Base-by-base conservation (phyloP, 2,888 invertebrate species). In the Ypsolopha scabrella region DNA sequence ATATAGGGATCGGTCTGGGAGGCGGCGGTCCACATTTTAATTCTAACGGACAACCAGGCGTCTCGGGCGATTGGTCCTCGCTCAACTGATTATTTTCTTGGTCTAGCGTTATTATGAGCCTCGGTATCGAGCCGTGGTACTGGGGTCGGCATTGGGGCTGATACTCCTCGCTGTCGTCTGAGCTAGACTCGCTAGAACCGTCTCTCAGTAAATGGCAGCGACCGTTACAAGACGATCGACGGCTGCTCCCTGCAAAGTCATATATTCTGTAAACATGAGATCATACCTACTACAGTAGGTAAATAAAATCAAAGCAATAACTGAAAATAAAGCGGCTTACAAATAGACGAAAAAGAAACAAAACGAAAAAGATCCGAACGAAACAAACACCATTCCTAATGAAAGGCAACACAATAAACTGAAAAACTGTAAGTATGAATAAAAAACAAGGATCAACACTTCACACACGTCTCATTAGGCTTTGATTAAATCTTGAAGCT, bases 101-200 rank as follows among this genome's bases (percentile, higher is more conserved):
- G 59, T 83, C 85, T 51, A 81, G 64, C 8, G 83, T 86, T 53
- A 85, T 73, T 55, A 85, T 78, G 46, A 86, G 70, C 46, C 80
- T 69, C 47, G 86, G 86, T 41, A 85, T 85, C 34, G 80, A 85
- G 39, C 81, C 80, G 60, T 73, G 77, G 59, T 79, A 81, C 54
- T 74, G 72, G 35, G 72, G 71, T n/a, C 64, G 68, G 54, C 67
- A 71, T 24, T 7, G 34, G n/a, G 41, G 39, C 10, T 65, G 68
- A 54, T 67, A 72, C 11, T 75, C 76, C 51, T 78, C 77, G 59
- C 82, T 83, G 41, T 80, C 80, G 11, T 81, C 80, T 3, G 82
- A 73, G 57, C 83, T 85, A 52, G 86, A 86, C 55, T 82, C 82
- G 24, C 79, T 77, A 3, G 83, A 80, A 55, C 80, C 80, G 53